Conservation (phyloP, 2,797 vertebrate genomes). For the Coranthus polyacanthus region DNA sequence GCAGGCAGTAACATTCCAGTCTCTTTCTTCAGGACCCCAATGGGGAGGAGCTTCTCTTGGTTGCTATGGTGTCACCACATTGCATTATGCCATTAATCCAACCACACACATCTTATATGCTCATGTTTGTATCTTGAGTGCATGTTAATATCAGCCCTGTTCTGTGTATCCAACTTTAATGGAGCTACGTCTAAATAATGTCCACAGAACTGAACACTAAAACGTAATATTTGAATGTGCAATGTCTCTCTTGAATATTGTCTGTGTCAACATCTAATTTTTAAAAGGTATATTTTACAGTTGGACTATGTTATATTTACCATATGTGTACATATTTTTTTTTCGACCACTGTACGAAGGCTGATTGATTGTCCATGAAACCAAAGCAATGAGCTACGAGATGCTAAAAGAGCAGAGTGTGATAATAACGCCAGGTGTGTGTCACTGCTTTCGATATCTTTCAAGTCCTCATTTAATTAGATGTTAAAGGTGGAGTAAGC, state of each 20-base stretch:
- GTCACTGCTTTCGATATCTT: not conserved
- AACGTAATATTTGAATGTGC: not conserved
- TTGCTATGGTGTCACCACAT: constrained; percentile 44
- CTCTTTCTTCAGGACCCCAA: constrained; percentile 26
- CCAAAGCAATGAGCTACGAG: constrained; percentile 10
- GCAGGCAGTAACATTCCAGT: constrained; percentile 31
- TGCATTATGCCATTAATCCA: constrained; percentile 22
- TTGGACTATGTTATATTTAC: too few relatives aligned
- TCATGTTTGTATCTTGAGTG: constrained; percentile 10
- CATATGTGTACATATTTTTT: too few relatives aligned
- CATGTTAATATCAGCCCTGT: constrained; percentile 15
- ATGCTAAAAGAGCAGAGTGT: not conserved
- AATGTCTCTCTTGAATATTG: not conserved
- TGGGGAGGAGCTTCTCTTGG: constrained; percentile 19
- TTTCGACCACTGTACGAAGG: too few relatives aligned
- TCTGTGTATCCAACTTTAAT: not conserved
- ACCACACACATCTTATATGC: constrained; percentile 18
- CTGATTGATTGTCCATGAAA: not conserved
- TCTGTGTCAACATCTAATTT: too few relatives aligned
- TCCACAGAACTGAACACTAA: not conserved
- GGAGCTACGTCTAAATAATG: not conserved
- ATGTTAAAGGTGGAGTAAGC: too few relatives aligned
- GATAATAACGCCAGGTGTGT: constrained; percentile 1
- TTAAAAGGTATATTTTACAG: too few relatives aligned
- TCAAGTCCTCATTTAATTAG: not conserved